Base-by-base conservation (phyloP, 1,140 invertebrate species). In the Idris sp. region DNA sequence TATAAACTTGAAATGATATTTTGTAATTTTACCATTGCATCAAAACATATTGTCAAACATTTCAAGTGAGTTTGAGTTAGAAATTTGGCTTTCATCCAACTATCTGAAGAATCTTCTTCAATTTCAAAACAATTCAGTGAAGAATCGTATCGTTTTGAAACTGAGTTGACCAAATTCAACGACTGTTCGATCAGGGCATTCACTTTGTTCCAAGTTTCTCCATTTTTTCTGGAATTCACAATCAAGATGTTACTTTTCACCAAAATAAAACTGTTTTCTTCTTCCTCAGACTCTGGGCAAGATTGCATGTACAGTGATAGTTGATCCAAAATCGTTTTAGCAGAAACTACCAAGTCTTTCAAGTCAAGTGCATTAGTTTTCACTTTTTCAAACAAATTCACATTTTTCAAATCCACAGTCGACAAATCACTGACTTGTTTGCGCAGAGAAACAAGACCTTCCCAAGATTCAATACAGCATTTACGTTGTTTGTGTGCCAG, bases 291-390 rank as follows among this genome's bases (percentile, higher is more conserved):
- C 38, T 69, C 58, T 9, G 92, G 92, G 74, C 90, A 91, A 22
- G 91, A 87, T 78, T 91, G 86, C 2, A 93, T 44, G 7, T 92
- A 84, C 0, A 92, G 65, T 54, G 87, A 73, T 22, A 91, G 87
- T 72, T 93, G 92, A 46, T 91, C 89, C 7, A 91, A 83, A 19
- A 89, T 79, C 49, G 89, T 86, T 53, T 86, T 80, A 18, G 88
- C 79, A 15, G 88, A 84, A 2, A 88, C 84, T 33, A 90, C 81
- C 13, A 90, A 81, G 43, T 89, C 82, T 11, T 85, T 87, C 0
- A 92, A 81, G 9, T 83, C 79, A 4, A 83, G 35, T 6, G 79
- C 64, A n/a, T 56, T 26, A 56, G 35, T 7, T 31, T 46, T 30
- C 68, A 81, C 76, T 62, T 81, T 78, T 22, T 3, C 82, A 69